Evolutionary conservation across 2,797 vertebrate genomes (phyloP), one percentile per base, ranked within the genome.

Genomic region (Sylvilagus floridanus): DNA sequence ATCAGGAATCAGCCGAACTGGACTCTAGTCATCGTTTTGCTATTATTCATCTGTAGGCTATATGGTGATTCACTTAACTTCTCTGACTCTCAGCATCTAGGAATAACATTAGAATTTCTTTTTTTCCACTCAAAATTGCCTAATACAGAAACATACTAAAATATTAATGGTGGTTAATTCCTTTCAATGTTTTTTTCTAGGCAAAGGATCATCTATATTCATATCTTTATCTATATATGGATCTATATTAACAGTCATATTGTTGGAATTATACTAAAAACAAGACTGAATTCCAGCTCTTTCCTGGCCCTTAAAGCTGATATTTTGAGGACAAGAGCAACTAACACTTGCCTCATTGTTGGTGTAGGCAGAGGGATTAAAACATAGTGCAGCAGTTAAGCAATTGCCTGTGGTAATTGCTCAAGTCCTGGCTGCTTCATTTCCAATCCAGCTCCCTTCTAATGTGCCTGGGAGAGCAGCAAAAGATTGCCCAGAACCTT

Each of bases 161-260:
- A 90, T 84, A 88, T 71, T 47, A 85, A 62, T 60, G 81, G n/a
- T 19, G 10, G 12, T 60, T 72, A 52, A 63, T 93, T 91, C 52
- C 42, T 87, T 84, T n/a, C 54, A 28, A 50, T 6, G 5, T 84
- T 69, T 93, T 81, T 37, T 82, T 68, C 54, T 57, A 57, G 50
- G 69, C 10, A 71, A 77, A 54, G 35, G 57, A 90, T 85, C 60
- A 71, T 66, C 13, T 81, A 37, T 17, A 79, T 32, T 4, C 14
- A 0, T 83, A 35, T 78, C 73, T 90, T 81, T 1, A 85, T 50
- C 68, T 52, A 52, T 16, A 76, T 17, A 65, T 6, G 42, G n/a
- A 87, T 12, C 11, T n/a, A 57, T 66, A 90, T 62, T 79, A 50
- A 84, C 30, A 90, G 35, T 5, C 32, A 62, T 12, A 85, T 14